A percentile compares a stretch with the other conserved stretches of the same genome.
phyloP scores from a whole-genome alignment of 1,140 invertebrate genomes.

The Ceratina calcarata region DNA sequence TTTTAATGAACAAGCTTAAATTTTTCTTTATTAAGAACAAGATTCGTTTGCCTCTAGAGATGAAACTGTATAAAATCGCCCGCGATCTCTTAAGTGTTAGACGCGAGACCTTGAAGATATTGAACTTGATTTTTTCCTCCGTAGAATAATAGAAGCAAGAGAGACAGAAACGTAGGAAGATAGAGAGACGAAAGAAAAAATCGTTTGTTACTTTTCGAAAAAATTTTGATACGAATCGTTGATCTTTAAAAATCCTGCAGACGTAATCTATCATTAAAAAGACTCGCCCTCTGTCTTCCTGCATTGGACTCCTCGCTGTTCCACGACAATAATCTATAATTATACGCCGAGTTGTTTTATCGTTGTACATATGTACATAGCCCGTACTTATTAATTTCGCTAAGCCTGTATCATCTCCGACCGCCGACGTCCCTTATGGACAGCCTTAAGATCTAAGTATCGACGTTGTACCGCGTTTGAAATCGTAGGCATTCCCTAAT shows the following conservation, averaged over 20 bases:
- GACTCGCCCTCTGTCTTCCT: slow-evolving; percentile 12
- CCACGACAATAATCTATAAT: slow-evolving; percentile 70
- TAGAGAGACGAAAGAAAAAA: background rate
- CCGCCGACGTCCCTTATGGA: slow-evolving; percentile 40
- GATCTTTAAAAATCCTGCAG: background rate
- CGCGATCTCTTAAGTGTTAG: background rate
- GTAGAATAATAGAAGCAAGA: background rate
- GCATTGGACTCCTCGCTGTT: slow-evolving; percentile 9
- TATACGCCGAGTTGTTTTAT: slow-evolving; percentile 73
- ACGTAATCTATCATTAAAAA: background rate
- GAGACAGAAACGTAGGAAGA: background rate
- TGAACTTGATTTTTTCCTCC: background rate
- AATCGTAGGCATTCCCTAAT: background rate
- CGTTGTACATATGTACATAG: slow-evolving; percentile 81
- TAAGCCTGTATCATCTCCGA: slow-evolving; percentile 73
- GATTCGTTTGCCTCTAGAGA: background rate
- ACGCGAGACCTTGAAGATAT: too few relatives aligned
- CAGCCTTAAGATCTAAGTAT: slow-evolving; percentile 47
- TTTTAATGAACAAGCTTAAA: background rate
- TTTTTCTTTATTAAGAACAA: background rate
- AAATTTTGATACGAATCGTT: too few relatives aligned
- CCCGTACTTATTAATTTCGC: slow-evolving; percentile 80
- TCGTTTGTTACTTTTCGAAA: background rate
- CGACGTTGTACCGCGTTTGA: slow-evolving; percentile 39
- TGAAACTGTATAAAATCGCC: background rate